Evolutionary conservation across 2,888 invertebrate species (phyloP).

Genomic region (Cheilosia vulpina): DNA sequence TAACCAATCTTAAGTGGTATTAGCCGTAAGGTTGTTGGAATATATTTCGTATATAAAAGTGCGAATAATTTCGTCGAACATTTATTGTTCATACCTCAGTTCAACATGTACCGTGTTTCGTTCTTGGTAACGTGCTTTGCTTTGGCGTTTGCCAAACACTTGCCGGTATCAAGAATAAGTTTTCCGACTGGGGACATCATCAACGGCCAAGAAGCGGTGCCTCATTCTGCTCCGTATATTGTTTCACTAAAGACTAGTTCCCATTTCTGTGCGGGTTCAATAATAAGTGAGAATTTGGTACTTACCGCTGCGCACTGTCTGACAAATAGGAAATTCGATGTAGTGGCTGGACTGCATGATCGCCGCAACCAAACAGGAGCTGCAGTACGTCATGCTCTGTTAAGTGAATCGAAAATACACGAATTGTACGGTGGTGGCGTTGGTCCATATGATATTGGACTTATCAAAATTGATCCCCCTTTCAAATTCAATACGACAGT

Average conservation of each 20-base stretch:
- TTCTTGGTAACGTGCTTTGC: slow-evolving; percentile 8
- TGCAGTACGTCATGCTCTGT: slow-evolving; percentile 77
- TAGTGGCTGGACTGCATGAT: slow-evolving; percentile 83
- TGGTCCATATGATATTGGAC: slow-evolving; percentile 85
- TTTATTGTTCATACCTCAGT: neutral
- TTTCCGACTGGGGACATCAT: slow-evolving; percentile 80
- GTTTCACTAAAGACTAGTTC: slow-evolving; percentile 81
- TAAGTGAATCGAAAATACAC: slow-evolving; percentile 81
- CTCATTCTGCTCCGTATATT: slow-evolving; percentile 83
- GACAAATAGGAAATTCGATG: slow-evolving; percentile 77
- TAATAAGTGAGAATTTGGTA: slow-evolving; percentile 81
- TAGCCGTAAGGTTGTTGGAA: neutral
- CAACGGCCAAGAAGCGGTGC: slow-evolving; percentile 81
- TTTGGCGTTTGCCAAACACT: slow-evolving; percentile 76
- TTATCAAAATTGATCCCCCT: slow-evolving; percentile 82
- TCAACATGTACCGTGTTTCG: slow-evolving; percentile 40
- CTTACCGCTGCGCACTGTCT: slow-evolving; percentile 83
- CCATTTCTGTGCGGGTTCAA: slow-evolving; percentile 84
- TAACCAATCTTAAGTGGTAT: slow-evolving; percentile 24
- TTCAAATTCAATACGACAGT: slow-evolving; percentile 80
- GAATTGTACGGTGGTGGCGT: slow-evolving; percentile 80
- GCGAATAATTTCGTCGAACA: neutral
- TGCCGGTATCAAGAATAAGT: slow-evolving; percentile 76
- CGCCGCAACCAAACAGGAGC: slow-evolving; percentile 77
- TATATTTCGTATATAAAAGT: slow-evolving; percentile 9